Base-by-base conservation (phyloP, 2,113 vertebrate genomes). In the Passer montanus region DNA sequence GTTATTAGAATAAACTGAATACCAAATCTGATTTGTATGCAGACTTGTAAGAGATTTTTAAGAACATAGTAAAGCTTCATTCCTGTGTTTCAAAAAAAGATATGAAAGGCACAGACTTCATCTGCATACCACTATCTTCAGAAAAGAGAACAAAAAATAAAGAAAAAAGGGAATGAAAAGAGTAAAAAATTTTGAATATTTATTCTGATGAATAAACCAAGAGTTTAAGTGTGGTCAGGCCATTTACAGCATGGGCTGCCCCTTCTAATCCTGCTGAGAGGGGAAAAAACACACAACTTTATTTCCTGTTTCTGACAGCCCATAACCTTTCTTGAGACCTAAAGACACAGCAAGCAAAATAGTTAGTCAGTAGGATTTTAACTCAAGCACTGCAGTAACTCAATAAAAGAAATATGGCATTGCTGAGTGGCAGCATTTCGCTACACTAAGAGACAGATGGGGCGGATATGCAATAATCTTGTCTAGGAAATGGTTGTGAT, bases 1-100 rank as follows among this genome's bases (percentile, higher is more conserved):
- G 67, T 93, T 87, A 94, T 89, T 94, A 93, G 84, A 96, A 96
- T 96, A 92, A 96, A 94, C 74, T 59, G 77, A 95, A 96, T 89
- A 91, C 47, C 66, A 69, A 94, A 90, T 84, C 74, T 91, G 85
- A 94, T 96, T 93, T 90, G 56, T 92, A 94, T 89, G 88, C 88
- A 86, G 59, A 84, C 90, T 94, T 94, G 52, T 84, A 94, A 95
- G 73, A 89, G 76, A 89, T 82, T 96, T 95, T 89, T 78, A 92
- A 96, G 87, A 95, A 95, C 80, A 84, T 50, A 92, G 86, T 89
- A 84, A 86, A 92, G 46, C n/a, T 92, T 94, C 69, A 82, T 31
- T 92, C 86, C 18, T 47, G 37, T 84, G 64, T 68, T 92, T 74
- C n/a, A 14, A 90, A 93, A 90, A 33, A 87, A 86, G n/a, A 72